These are phyloP conservation scores for Scolopax mira DNA, from an alignment of 2,113 vertebrate genomes.

Conservation along the genomic window DNA sequence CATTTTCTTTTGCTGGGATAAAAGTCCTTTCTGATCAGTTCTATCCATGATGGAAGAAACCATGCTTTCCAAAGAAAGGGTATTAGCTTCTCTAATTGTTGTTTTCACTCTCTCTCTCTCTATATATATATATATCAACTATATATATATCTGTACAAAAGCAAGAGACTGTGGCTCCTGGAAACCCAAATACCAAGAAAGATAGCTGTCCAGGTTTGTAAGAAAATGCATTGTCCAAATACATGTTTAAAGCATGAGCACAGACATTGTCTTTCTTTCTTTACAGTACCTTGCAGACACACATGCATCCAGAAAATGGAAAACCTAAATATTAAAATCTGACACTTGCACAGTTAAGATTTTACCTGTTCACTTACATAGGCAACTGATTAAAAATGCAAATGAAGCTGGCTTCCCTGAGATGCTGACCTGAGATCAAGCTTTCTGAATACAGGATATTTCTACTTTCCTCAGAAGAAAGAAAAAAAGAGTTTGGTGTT, in stretches of 20 bases:
- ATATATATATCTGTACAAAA: neutral
- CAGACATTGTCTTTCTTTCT: neutral
- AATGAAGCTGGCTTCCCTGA: neutral
- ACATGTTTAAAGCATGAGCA: neutral
- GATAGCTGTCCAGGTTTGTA: neutral
- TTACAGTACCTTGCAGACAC: neutral
- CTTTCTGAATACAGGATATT: neutral
- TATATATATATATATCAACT: too few relatives aligned
- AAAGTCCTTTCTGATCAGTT: neutral
- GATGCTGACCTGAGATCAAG: conserved; percentile 28
- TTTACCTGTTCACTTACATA: conserved; percentile 3
- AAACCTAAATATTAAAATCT: neutral
- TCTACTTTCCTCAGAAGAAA: conserved; percentile 1
- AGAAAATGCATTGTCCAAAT: neutral
- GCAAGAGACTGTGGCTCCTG: neutral
- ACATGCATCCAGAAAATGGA: neutral
- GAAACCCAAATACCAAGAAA: neutral
- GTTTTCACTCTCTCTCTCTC: neutral
- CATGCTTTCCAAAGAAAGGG: neutral
- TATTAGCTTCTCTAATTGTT: neutral
- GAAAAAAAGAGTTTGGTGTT: neutral
- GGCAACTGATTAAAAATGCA: conserved; percentile 46
- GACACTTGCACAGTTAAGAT: neutral
- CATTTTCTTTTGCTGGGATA: neutral
- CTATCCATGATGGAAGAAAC: neutral